Percentiles rank a stretch among this genome's conserved stretches.
These are phyloP conservation scores for Indri indri DNA, from an alignment of 2,113 vertebrate genomes.

Conservation along the genomic window DNA sequence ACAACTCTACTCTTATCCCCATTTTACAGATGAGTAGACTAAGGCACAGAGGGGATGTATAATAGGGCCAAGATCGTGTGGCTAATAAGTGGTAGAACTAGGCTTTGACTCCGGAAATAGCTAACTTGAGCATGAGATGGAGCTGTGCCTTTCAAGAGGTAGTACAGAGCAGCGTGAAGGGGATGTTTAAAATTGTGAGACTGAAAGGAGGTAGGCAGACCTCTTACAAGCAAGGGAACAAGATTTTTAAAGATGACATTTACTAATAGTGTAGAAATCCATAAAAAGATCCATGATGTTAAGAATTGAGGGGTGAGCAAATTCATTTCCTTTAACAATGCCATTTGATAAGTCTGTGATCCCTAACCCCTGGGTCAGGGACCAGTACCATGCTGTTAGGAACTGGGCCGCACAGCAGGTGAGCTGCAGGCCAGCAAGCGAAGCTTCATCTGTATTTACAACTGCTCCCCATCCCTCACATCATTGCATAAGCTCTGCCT, in stretches of 20 bases:
- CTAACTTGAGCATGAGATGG: not conserved
- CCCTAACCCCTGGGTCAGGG: too few relatives aligned
- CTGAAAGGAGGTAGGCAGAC: not conserved
- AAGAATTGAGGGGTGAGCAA: not conserved
- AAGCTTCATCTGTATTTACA: too few relatives aligned
- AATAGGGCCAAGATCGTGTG: not conserved
- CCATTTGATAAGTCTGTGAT: not conserved
- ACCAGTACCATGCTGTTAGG: too few relatives aligned
- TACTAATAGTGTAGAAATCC: not conserved
- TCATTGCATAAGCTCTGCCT: too few relatives aligned
- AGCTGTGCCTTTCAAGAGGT: not conserved
- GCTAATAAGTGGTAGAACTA: not conserved
- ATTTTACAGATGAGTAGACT: constrained; percentile 23
- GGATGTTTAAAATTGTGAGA: constrained; percentile 15
- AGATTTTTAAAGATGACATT: not conserved
- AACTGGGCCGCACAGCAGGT: too few relatives aligned
- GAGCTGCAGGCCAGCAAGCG: too few relatives aligned
- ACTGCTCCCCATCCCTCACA: too few relatives aligned
- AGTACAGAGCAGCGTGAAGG: constrained; percentile 22
- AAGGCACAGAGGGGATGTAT: not conserved
- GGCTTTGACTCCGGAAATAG: constrained; percentile 17
- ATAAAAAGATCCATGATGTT: not conserved
- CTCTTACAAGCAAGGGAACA: not conserved
- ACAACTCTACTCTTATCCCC: not conserved
- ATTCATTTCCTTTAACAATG: not conserved